phyloP scores from a whole-genome alignment of 2,888 invertebrate species.

The Drosophila emarginata region DNA sequence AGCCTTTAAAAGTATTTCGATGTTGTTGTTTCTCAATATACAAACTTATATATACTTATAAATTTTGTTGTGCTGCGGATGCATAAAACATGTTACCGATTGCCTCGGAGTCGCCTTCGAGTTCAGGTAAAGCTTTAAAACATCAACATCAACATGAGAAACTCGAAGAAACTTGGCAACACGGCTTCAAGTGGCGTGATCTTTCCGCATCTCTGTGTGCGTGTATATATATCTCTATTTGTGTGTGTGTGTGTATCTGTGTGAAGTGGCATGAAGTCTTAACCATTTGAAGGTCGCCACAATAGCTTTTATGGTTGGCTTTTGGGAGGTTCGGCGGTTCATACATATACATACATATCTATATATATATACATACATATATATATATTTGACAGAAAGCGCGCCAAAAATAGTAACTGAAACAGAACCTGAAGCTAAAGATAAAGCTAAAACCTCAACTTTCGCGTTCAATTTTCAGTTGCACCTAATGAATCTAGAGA shows the following conservation, averaged over 20 bases:
- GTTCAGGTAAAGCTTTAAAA: constrained; percentile 63
- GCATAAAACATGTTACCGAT: constrained; percentile 77
- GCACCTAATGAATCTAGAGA: constrained; percentile 68
- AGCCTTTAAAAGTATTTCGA: constrained; percentile 74
- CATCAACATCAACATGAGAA: constrained; percentile 34
- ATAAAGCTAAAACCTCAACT: neutral
- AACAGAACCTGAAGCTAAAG: constrained; percentile 24
- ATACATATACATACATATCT: too few relatives aligned
- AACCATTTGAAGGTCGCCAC: constrained; percentile 70
- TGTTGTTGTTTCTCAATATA: constrained; percentile 56
- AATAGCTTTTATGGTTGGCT: constrained; percentile 18
- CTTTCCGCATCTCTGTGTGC: constrained; percentile 30
- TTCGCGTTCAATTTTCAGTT: constrained; percentile 60
- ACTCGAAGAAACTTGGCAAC: constrained; percentile 59
- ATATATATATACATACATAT: too few relatives aligned
- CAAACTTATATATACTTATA: constrained; percentile 36
- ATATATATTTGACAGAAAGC: constrained; percentile 47
- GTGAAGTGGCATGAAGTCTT: constrained; percentile 40
- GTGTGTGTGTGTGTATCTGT: constrained; percentile 34
- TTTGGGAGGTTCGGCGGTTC: constrained; percentile 15
- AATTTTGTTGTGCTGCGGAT: constrained; percentile 51
- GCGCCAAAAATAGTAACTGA: constrained; percentile 52
- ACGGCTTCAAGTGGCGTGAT: constrained; percentile 69
- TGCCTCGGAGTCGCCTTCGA: constrained; percentile 56
- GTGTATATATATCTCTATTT: constrained; percentile 1